These are phyloP conservation scores for Rynchops niger DNA, from an alignment of 2,113 vertebrate genomes.

Conservation along the genomic window DNA sequence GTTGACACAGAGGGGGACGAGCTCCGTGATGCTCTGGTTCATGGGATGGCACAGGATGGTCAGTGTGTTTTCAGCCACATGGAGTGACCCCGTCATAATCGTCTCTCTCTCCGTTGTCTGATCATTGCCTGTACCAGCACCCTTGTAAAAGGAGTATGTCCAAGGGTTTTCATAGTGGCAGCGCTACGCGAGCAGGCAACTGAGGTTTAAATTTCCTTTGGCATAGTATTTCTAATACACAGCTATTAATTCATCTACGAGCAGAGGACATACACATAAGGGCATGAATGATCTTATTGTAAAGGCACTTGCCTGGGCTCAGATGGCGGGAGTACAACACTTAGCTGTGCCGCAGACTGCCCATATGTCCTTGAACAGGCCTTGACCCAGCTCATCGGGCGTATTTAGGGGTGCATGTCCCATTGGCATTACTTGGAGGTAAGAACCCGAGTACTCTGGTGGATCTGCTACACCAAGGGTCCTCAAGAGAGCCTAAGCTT, in stretches of 20 bases:
- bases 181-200: neutral
- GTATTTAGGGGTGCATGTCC: neutral
- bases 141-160: neutral
- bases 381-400: neutral
- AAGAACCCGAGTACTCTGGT: neutral
- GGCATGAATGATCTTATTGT: neutral
- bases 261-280: neutral
- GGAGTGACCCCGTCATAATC: neutral
- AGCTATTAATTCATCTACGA: neutral
- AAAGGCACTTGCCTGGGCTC: neutral
- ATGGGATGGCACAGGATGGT: neutral
- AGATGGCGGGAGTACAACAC: neutral
- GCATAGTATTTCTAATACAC: neutral
- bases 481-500: neutral
- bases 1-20: accelerated
- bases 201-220: neutral
- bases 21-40: neutral
- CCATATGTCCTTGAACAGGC: neutral
- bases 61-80: neutral
- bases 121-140: neutral
- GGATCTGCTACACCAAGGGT: neutral
- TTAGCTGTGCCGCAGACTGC: neutral
- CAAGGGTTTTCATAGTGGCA: neutral
- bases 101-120: neutral
- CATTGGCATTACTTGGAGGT: neutral